Evolutionary conservation across 2,797 vertebrate species (phyloP), one percentile per base, ranked within the genome.

Genomic region (Pachyuromys duprasi): DNA sequence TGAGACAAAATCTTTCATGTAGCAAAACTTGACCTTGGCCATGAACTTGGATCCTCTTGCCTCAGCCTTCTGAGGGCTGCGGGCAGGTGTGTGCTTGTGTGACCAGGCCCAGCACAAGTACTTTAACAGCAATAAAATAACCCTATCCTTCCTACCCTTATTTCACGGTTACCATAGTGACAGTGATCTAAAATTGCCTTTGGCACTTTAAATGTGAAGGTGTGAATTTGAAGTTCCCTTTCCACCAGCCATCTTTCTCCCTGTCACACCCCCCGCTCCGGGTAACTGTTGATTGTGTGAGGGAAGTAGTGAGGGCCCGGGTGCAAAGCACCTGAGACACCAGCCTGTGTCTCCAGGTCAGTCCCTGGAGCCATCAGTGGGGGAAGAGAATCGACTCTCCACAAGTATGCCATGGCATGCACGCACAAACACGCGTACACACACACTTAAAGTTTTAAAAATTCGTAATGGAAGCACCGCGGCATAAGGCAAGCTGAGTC

Each of bases 91-190:
- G 12, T 65, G 84, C 5, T 6, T 87, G 55, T 31, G 53, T 31
- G 53, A 74, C 26, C 86, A 88, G 36, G 42, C n/a, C 5, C 49
- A 31, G 26, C 55, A 86, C 1, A 12, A 36, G 13, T 26, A 65
- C 22, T 92, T 93, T 80, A 62, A 80, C 94, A 88, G n/a, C 45
- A 83, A 84, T 62, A n/a, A 86, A 88, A 96, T 78, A 74, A 24
- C 55, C 53, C 42, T 36, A 33, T 49, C 84, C 49, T 26, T 86
- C 74, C 74, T 2, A 12, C 22, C 17, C 45, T 83, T 36, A 49
- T 57, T 42, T 22, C 24, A 55, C 33, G 13, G 69, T 9, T 5
- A 17, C 17, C 72, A 49, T 18, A 26, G 24, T 65, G 62, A 97
- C 6, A 49, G 53, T 33, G 55, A 94, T 76, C 70, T 75, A 90